Evolutionary conservation across 1,140 invertebrate species (phyloP).

Genomic region (Drosophila punjabiensis): DNA sequence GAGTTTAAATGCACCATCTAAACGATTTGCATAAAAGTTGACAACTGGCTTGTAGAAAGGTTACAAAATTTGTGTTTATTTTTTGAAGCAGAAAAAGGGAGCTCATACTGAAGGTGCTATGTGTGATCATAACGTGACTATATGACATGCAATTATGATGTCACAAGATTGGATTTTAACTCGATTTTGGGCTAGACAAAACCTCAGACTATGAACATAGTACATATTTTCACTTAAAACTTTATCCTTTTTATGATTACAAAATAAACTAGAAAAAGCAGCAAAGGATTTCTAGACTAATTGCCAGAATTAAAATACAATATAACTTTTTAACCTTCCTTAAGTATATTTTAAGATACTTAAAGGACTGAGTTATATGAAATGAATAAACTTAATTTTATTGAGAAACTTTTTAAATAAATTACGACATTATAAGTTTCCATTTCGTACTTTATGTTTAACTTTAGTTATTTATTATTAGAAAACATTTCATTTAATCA

Average conservation of each 20-base stretch:
- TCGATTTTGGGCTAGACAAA: slow-evolving; percentile 56
- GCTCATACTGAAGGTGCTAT: background rate
- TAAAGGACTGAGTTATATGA: background rate
- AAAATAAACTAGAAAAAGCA: background rate
- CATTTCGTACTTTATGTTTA: background rate
- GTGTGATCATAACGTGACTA: slow-evolving; percentile 7
- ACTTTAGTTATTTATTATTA: slow-evolving; percentile 31
- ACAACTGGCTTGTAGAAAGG: background rate
- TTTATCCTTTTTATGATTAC: background rate
- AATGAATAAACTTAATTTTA: background rate
- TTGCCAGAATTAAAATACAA: background rate
- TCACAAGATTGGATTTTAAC: slow-evolving; percentile 79
- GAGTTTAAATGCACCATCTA: slow-evolving; percentile 57
- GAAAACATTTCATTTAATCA: slow-evolving; percentile 38
- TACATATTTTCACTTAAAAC: slow-evolving; percentile 3
- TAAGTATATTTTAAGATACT: background rate
- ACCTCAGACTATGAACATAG: background rate
- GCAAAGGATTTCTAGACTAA: background rate
- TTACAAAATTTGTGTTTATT: background rate
- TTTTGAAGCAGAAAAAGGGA: slow-evolving; percentile 4
- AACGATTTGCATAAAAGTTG: slow-evolving; percentile 73
- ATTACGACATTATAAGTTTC: background rate
- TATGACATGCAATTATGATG: slow-evolving; percentile 67
- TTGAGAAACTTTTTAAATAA: background rate
- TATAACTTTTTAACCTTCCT: background rate